Percentiles rank a stretch among this genome's conserved stretches.
Evolutionary conservation across 2,888 invertebrate species (phyloP).

Genomic region (Xestia ashworthii): DNA sequence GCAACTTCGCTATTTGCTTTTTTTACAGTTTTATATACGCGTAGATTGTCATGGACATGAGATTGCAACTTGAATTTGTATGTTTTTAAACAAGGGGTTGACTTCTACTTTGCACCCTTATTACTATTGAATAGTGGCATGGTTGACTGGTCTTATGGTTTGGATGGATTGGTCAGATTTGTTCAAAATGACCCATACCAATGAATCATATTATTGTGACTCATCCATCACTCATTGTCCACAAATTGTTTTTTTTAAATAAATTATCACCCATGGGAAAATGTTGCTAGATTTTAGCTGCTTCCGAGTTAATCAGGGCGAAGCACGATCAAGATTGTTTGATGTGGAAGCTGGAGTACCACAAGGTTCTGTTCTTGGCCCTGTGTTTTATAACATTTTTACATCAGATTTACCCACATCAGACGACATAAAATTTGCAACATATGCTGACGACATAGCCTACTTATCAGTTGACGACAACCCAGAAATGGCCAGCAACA

Average conservation of each 20-base stretch:
- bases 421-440: no score
- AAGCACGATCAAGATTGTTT: no score
- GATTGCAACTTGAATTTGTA: background rate
- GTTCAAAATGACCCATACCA: background rate
- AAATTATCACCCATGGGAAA: background rate
- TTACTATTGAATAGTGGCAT: background rate
- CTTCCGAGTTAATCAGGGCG: no score
- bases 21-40: background rate
- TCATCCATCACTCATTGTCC: background rate
- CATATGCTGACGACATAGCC: no score
- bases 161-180: no score
- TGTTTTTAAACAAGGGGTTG: background rate
- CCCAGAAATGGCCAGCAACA: no score
- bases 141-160: background rate
- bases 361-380: no score
- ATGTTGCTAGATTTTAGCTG: background rate
- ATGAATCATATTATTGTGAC: no score
- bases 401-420: no score
- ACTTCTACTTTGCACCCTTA: background rate
- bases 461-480: no score
- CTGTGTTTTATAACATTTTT: no score
- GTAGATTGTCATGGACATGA: background rate
- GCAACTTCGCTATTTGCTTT: background rate
- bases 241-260: background rate
- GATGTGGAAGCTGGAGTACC: no score